phyloP scores from a whole-genome alignment of 2,797 vertebrate species.

The Molossus alvarezi region DNA sequence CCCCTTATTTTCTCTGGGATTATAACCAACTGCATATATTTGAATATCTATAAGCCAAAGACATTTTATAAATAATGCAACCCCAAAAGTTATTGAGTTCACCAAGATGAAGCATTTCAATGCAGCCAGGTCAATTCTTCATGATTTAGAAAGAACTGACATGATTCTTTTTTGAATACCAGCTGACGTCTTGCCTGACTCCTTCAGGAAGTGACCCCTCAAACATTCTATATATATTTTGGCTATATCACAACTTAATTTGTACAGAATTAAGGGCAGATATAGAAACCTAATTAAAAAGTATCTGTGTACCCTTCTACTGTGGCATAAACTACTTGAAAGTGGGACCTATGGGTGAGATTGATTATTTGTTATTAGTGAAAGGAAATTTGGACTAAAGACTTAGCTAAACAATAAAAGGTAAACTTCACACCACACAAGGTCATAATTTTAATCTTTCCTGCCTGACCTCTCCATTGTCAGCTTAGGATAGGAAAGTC shows the following conservation, averaged over 20 bases:
- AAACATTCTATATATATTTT: background rate
- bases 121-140: background rate
- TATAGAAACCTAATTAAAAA: background rate
- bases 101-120: background rate
- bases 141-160: conserved; percentile 62
- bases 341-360: conserved; percentile 48
- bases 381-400: conserved; percentile 64
- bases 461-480: background rate
- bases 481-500: background rate
- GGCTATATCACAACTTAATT: background rate
- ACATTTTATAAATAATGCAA: conserved; percentile 74
- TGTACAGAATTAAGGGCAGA: background rate
- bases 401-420: conserved; percentile 68
- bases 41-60: conserved; percentile 78
- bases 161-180: background rate
- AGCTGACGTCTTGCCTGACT: conserved; percentile 3
- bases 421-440: conserved; percentile 64
- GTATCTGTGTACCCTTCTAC: background rate
- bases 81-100: conserved; percentile 70
- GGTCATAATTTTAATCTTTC: conserved; percentile 73
- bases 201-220: background rate
- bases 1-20: conserved; percentile 11
- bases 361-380: conserved; percentile 75
- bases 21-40: conserved; percentile 80
- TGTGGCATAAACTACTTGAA: background rate